Percentiles rank a stretch among this genome's conserved stretches.
Conservation (phyloP, 1,140 invertebrate genomes). For the Cherax destructor region DNA sequence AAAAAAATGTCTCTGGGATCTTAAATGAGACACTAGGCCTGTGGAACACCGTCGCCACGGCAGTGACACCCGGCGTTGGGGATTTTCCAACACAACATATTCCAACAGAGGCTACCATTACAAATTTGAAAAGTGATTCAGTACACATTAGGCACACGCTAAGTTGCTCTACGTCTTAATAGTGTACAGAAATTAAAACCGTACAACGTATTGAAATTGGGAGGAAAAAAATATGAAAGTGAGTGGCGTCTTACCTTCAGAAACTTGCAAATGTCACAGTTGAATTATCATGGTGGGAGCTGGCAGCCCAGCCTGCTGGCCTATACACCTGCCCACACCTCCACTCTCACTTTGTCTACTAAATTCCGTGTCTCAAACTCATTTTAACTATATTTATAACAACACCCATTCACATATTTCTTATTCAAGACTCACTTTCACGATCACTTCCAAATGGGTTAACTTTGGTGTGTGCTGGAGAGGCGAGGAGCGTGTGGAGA, state of each 20-base stretch:
- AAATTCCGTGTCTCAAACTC: not conserved
- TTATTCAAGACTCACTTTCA: not conserved
- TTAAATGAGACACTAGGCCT: no score
- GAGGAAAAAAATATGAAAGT: not conserved
- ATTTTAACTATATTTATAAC: not conserved
- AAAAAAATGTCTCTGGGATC: no score
- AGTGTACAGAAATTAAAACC: no score
- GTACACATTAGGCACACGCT: no score
- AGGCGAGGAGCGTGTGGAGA: no score
- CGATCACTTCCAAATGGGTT: not conserved
- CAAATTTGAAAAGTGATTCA: no score
- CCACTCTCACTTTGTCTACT: not conserved
- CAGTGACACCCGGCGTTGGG: no score
- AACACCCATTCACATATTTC: not conserved
- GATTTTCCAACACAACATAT: no score
- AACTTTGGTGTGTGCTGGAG: not conserved
- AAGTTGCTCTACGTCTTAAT: no score
- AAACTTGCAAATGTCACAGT: conserved; percentile 8
- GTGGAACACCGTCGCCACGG: no score
- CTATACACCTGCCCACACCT: not conserved
- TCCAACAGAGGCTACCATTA: no score
- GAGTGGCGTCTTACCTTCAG: not conserved
- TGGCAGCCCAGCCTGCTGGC: not conserved
- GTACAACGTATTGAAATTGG: no score
- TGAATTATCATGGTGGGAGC: not conserved